phyloP scores from a whole-genome alignment of 2,113 vertebrate genomes.

The Actenoides hombroni region DNA sequence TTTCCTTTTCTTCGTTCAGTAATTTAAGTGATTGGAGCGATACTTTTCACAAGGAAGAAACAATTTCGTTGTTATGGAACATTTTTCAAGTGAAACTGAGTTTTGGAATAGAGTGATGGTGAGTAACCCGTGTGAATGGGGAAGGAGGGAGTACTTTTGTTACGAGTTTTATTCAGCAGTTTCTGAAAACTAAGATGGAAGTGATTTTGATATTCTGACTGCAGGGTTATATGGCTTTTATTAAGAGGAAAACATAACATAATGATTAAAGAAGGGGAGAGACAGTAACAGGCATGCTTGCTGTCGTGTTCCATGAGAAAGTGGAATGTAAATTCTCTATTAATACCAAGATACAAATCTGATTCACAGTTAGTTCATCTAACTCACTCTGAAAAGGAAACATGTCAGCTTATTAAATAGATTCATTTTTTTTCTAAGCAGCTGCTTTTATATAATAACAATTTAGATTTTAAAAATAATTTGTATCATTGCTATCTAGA shows the following conservation, averaged over 20 bases:
- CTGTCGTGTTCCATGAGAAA: conserved; percentile 1
- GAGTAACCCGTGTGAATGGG: conserved; percentile 63
- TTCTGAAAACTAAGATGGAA: conserved; percentile 67
- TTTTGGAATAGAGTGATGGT: conserved; percentile 76
- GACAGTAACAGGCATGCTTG: conserved; percentile 13
- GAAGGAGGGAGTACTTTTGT: conserved; percentile 36
- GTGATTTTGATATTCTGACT: conserved; percentile 53
- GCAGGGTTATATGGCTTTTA: conserved; percentile 49
- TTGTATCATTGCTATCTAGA: neutral
- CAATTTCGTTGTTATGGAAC: conserved; percentile 66
- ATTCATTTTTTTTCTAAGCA: neutral
- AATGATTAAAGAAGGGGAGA: conserved; percentile 22
- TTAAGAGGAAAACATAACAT: conserved; percentile 50
- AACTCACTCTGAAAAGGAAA: neutral
- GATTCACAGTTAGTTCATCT: neutral
- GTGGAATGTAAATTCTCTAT: conserved; percentile 28
- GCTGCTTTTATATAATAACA: neutral
- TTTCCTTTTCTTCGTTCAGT: conserved; percentile 49
- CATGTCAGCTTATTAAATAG: neutral
- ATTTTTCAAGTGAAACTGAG: conserved; percentile 65
- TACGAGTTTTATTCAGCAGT: conserved; percentile 55
- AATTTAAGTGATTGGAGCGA: conserved; percentile 42
- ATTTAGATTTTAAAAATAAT: neutral
- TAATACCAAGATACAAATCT: conserved; percentile 4
- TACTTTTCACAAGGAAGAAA: conserved; percentile 57